Evolutionary conservation across 2,888 invertebrate species (phyloP), one percentile per base, ranked within the genome.

Genomic region (Rhorus exstirpatorius): DNA sequence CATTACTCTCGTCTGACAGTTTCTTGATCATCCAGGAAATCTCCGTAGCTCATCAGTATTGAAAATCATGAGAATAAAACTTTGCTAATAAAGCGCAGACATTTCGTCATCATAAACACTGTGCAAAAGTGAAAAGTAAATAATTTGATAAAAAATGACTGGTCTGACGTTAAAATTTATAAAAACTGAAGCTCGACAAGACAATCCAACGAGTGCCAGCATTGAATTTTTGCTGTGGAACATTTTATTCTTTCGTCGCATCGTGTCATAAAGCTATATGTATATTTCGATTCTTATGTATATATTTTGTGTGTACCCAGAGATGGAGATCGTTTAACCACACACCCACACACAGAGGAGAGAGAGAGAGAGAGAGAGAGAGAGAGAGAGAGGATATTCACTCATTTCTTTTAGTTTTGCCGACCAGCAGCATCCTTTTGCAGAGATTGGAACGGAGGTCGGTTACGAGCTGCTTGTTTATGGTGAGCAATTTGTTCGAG

Each of bases 391-490:
- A 74, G 51, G 60, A 79, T 79, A 79, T 76, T 76, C 71, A 83
- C 82, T 83, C 65, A 67, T 17, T 21, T 68, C 46, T 67, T 67
- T 55, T 55, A 41, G 65, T 24, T 44, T 61, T 71, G 61, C 44
- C 67, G 31, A 70, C 55, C 71, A 46, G 67, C 58, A 71, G 51
- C 49, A 79, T 68, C 79, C 79, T 65, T 76, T 61, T 53, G 83
- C 74, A 38, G 44, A 74, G 63, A 51, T 63, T 74, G 63, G 74
- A 10, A 63, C 12, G 74, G 51, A 53, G 51, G 26, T 63, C 55
- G 78, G 79, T 83, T 76, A 85, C 84, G 81, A 85, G 83, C 83
- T 26, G 67, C 77, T 86, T 86, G 86, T 86, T 86, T 86, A 86
- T 84, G 83, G 84, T 67, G 81, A 79, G 83, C 86, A 78, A 84